Conservation (phyloP, 2,888 invertebrate genomes). For the Eurytoma californica region DNA sequence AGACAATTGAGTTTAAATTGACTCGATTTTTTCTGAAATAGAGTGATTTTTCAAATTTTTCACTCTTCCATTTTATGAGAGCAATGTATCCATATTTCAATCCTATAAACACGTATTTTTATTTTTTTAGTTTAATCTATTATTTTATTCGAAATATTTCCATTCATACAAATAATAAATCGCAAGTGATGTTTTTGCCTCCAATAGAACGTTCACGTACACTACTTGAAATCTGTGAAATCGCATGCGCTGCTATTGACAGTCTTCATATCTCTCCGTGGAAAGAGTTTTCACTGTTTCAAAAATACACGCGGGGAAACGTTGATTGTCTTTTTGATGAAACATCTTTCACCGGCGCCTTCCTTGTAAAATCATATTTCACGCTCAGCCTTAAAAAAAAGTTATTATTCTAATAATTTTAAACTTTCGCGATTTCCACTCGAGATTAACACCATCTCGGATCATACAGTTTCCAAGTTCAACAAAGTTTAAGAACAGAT, state of each 20-base stretch:
- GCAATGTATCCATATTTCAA: too few species aligned
- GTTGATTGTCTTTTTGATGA: background rate
- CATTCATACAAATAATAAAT: background rate
- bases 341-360: background rate
- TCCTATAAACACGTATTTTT: too few species aligned
- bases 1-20: too few species aligned
- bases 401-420: background rate
- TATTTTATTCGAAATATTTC: background rate
- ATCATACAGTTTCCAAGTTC: conserved; percentile 21
- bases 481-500: conserved; percentile 36
- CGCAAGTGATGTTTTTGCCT: background rate
- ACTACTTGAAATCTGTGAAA: background rate
- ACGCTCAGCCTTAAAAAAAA: background rate
- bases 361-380: background rate
- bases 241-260: background rate
- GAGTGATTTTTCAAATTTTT: too few species aligned
- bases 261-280: background rate
- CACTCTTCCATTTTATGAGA: too few species aligned
- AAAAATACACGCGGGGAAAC: background rate
- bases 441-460: conserved; percentile 5
- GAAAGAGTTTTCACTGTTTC: background rate
- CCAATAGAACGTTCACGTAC: background rate
- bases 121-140: too few species aligned
- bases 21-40: too few species aligned
- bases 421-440: background rate